These are phyloP conservation scores for Oreochromis mossambicus DNA, from an alignment of 2,797 vertebrate species.

Conservation along the genomic window DNA sequence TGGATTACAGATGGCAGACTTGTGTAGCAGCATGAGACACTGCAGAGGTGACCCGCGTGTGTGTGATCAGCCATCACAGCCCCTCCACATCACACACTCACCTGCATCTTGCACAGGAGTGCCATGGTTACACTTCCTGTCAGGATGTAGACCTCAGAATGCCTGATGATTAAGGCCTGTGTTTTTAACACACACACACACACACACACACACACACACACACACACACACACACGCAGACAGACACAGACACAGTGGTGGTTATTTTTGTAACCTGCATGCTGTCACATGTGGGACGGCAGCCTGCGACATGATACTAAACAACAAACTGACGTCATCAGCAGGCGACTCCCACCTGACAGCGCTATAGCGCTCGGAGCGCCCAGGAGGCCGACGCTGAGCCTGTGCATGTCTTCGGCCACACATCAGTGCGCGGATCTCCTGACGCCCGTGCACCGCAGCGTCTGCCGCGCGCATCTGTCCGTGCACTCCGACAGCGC, in stretches of 20 bases:
- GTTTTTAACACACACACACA: not conserved
- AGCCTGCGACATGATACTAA: slow-evolving; percentile 9
- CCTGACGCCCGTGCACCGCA: not conserved
- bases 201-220: fast-evolving
- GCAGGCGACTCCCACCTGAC: slow-evolving; percentile 34
- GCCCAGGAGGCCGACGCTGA: not conserved
- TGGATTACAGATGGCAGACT: no score
- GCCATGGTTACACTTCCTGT: not conserved
- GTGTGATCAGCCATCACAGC: not conserved
- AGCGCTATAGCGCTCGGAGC: not conserved
- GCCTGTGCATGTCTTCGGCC: not conserved
- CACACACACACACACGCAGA: fast-evolving
- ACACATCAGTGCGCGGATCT: not conserved
- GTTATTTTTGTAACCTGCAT: not conserved
- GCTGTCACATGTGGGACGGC: not conserved
- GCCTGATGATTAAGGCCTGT: not conserved
- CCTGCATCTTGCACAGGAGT: not conserved
- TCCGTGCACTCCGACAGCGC: not conserved
- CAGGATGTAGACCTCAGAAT: not conserved
- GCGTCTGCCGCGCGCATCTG: not conserved
- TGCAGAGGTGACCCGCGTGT: not conserved
- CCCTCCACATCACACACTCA: no score
- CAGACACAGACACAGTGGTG: fast-evolving
- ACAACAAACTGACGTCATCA: slow-evolving; percentile 66
- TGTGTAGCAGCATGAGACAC: not conserved